Evolutionary conservation across 2,888 invertebrate species (phyloP).

Genomic region (Dicyrtoma fusca): DNA sequence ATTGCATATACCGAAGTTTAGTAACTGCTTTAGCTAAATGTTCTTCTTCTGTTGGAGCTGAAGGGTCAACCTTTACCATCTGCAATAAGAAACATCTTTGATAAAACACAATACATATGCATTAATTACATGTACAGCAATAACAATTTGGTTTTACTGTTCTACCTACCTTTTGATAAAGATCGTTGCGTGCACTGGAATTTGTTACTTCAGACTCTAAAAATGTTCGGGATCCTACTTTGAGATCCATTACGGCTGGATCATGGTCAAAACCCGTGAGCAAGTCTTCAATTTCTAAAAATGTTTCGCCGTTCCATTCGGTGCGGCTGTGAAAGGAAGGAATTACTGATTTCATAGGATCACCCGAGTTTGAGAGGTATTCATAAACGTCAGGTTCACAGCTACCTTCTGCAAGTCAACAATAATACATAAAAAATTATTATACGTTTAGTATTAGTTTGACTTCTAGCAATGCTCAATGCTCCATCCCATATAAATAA

Average conservation of each 20-base stretch:
- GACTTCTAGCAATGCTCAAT: too few species aligned
- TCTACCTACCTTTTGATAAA: conserved; percentile 75
- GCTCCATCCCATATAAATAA: too few species aligned
- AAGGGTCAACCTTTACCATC: conserved; percentile 89
- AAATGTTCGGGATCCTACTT: conserved; percentile 95
- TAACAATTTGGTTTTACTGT: not conserved
- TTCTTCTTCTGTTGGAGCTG: conserved; percentile 83
- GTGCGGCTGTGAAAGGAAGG: conserved; percentile 84
- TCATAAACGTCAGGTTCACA: conserved; percentile 68
- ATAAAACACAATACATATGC: not conserved
- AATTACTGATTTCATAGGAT: conserved; percentile 62
- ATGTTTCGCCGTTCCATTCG: conserved; percentile 76
- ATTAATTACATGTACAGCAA: not conserved
- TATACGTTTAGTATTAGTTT: too few species aligned
- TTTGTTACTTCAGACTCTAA: conserved; percentile 93
- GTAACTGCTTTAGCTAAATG: conserved; percentile 81
- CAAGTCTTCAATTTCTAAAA: conserved; percentile 94
- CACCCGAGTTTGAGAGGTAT: conserved; percentile 66
- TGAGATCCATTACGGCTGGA: conserved; percentile 85
- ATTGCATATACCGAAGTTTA: conserved; percentile 95
- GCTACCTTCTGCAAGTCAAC: conserved; percentile 57
- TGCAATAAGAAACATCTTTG: conserved; percentile 41
- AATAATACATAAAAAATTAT: conserved; percentile 4
- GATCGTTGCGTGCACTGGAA: conserved; percentile 77
- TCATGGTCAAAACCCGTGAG: conserved; percentile 52